phyloP scores from a whole-genome alignment of 2,113 vertebrate species.

The Psittacara wagleri region DNA sequence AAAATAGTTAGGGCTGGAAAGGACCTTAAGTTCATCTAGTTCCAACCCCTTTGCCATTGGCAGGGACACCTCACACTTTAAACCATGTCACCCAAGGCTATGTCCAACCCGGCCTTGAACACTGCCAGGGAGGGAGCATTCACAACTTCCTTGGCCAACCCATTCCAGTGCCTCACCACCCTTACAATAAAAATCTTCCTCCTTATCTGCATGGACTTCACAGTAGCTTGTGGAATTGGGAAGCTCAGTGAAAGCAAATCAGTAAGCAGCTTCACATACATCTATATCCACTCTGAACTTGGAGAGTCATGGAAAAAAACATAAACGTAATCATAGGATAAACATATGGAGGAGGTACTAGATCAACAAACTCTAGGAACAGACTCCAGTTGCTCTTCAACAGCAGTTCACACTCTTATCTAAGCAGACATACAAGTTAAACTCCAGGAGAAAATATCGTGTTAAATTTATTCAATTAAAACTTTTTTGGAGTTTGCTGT shows the following conservation, averaged over 20 bases:
- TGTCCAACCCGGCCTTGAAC: too few species aligned
- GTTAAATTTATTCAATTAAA: neutral
- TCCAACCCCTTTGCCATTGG: too few species aligned
- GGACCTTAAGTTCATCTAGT: too few species aligned
- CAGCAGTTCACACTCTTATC: neutral
- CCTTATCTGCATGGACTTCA: neutral
- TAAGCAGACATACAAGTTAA: neutral
- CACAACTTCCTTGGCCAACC: too few species aligned
- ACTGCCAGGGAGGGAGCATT: too few species aligned
- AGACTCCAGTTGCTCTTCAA: neutral
- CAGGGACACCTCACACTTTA: too few species aligned
- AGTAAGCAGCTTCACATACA: neutral
- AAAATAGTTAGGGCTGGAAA: too few species aligned
- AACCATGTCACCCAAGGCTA: too few species aligned
- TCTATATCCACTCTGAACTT: neutral
- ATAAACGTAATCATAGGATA: neutral
- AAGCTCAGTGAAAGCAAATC: neutral
- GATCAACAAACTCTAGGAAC: neutral
- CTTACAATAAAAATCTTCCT: too few species aligned
- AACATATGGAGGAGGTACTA: neutral
- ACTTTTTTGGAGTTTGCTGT: neutral
- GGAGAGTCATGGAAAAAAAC: neutral
- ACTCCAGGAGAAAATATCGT: neutral
- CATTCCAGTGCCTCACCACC: too few species aligned
- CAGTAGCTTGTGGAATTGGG: neutral